These are phyloP conservation scores for Zosterops borbonicus DNA, from an alignment of 2,113 vertebrate genomes.

Conservation along the genomic window DNA sequence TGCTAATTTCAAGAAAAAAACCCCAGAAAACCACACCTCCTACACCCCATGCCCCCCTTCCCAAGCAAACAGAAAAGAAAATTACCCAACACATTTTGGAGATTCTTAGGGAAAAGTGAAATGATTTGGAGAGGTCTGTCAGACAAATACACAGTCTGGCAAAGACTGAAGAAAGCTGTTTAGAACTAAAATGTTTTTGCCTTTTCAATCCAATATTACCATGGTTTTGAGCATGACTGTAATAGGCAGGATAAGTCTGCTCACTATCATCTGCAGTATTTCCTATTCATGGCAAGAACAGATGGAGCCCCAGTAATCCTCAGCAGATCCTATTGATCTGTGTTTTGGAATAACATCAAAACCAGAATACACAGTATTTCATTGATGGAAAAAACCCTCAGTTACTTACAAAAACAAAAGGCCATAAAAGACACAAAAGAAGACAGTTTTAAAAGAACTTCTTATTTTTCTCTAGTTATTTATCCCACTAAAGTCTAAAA, in stretches of 20 bases:
- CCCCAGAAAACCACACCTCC: not conserved
- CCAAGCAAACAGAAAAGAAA: not conserved
- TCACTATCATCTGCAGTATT: conserved; percentile 14
- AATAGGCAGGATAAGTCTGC: conserved; percentile 4
- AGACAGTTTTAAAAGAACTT: not conserved
- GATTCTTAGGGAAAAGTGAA: not conserved
- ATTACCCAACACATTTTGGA: not conserved
- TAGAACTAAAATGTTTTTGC: not conserved
- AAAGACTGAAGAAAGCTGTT: not conserved
- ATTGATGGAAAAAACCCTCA: not conserved
- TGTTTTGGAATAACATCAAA: conserved; percentile 49
- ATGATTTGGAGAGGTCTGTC: not conserved
- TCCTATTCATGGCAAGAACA: conserved; percentile 10
- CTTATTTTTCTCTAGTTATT: not conserved
- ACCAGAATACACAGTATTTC: not conserved
- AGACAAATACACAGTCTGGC: not conserved
- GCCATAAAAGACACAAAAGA: not conserved
- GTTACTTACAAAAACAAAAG: not conserved
- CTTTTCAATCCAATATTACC: conserved; percentile 17
- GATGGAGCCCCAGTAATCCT: conserved; percentile 56
- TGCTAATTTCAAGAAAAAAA: not conserved
- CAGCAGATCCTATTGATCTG: conserved; percentile 31
- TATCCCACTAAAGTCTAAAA: not conserved
- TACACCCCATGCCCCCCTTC: accelerated
- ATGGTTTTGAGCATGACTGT: not conserved